These are phyloP conservation scores for Rhopalosiphum nymphaeae DNA, from an alignment of 2,888 invertebrate species.

Conservation along the genomic window DNA sequence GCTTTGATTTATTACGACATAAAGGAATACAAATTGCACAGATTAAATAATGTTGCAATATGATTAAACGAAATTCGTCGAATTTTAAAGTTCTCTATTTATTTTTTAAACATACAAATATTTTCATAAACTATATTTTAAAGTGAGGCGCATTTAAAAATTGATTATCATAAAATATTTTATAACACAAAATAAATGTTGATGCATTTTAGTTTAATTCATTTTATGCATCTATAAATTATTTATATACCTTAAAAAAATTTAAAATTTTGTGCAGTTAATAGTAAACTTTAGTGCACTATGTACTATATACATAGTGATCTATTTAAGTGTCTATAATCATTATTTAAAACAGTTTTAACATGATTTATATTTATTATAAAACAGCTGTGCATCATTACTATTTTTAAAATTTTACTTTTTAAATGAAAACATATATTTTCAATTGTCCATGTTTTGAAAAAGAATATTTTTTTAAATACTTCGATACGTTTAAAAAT, in stretches of 20 bases:
- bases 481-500: not conserved
- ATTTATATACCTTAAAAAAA: not conserved
- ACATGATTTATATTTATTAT: not conserved
- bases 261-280: not conserved
- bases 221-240: not conserved
- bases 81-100: not conserved
- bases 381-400: not conserved
- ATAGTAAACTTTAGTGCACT: not conserved
- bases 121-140: conserved; percentile 9
- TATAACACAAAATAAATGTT: not conserved
- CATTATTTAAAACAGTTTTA: not conserved
- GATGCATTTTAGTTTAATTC: not conserved
- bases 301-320: not conserved
- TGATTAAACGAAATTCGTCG: conserved; percentile 26
- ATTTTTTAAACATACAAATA: not conserved
- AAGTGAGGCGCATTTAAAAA: not conserved
- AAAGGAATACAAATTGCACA: conserved; percentile 31
- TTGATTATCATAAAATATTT: not conserved
- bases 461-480: not conserved
- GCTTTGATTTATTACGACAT: conserved; percentile 60
- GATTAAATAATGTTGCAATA: conserved; percentile 56
- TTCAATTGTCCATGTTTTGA: not conserved
- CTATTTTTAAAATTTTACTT: not conserved
- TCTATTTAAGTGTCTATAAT: not conserved
- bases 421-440: not conserved